A percentile compares a stretch with the other conserved stretches of the same genome.
Conservation (phyloP, 2,797 vertebrate species). For the Squalus acanthias region DNA sequence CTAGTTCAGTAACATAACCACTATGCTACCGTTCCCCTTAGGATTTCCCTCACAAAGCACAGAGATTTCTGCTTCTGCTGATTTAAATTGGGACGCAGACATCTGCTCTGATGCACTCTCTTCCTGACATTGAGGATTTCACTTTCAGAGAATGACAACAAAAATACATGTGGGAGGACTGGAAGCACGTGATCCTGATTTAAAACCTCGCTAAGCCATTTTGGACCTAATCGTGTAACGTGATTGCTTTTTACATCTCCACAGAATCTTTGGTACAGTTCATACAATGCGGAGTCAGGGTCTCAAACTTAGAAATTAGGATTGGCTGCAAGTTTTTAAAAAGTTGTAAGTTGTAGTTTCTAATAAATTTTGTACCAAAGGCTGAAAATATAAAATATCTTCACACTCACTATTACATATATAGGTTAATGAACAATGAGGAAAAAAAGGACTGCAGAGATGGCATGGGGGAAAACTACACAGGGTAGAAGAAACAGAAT, state of each 20-base stretch:
- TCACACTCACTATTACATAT: not conserved
- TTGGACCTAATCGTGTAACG: no score
- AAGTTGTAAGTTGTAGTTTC: not conserved
- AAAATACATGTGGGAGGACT: not conserved
- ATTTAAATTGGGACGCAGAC: not conserved
- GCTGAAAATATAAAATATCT: not conserved
- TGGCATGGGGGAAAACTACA: not conserved
- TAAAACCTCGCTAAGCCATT: not conserved
- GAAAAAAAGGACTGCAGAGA: not conserved
- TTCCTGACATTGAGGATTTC: not conserved
- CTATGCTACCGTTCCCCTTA: no score
- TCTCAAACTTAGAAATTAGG: not conserved
- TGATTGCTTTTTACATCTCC: no score
- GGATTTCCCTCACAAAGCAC: not conserved
- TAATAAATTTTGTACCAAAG: not conserved
- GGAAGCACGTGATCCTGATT: not conserved
- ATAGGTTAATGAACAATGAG: not conserved
- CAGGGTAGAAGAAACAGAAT: not conserved
- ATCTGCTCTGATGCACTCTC: not conserved
- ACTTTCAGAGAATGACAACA: not conserved
- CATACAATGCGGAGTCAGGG: not conserved
- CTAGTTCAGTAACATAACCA: no score
- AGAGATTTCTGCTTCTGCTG: not conserved
- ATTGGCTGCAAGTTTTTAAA: not conserved
- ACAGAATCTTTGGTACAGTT: not conserved